phyloP scores from a whole-genome alignment of 1,140 invertebrate species.

The Brachionus plicatilis region DNA sequence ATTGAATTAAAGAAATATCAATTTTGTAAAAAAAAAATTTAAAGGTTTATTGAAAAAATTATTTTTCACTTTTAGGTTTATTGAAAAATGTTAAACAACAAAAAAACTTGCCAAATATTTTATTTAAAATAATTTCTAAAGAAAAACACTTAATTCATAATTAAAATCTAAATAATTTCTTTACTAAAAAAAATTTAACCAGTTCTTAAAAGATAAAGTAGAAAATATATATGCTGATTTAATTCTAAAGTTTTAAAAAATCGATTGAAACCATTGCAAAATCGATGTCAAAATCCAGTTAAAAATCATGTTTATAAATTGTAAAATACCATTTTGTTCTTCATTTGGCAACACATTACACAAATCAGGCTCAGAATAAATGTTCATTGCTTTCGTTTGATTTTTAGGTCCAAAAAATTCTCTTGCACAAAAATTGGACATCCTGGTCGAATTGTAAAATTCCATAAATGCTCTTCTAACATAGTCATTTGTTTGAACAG shows the following conservation, averaged over 20 bases:
- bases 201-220: too few relatives aligned
- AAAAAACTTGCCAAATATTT: neutral
- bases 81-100: too few relatives aligned
- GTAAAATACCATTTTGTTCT: neutral
- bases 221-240: too few relatives aligned
- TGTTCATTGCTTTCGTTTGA: neutral
- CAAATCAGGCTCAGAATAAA: neutral
- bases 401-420: neutral
- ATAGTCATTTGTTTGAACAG: neutral
- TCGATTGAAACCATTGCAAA: neutral
- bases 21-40: too few relatives aligned
- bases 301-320: neutral
- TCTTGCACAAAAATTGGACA: neutral
- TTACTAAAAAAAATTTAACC: too few relatives aligned
- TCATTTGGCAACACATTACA: neutral
- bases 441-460: conserved; percentile 1
- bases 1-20: too few relatives aligned
- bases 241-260: neutral
- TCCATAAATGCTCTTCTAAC: neutral
- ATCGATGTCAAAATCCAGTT: neutral
- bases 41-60: too few relatives aligned
- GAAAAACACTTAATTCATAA: too few relatives aligned
- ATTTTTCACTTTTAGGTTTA: too few relatives aligned
- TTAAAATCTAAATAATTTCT: too few relatives aligned
- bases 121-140: neutral